A percentile compares a stretch with the other conserved stretches of the same genome.
These are phyloP conservation scores for Proterorhinus semilunaris DNA, from an alignment of 2,113 vertebrate genomes.

Conservation along the genomic window DNA sequence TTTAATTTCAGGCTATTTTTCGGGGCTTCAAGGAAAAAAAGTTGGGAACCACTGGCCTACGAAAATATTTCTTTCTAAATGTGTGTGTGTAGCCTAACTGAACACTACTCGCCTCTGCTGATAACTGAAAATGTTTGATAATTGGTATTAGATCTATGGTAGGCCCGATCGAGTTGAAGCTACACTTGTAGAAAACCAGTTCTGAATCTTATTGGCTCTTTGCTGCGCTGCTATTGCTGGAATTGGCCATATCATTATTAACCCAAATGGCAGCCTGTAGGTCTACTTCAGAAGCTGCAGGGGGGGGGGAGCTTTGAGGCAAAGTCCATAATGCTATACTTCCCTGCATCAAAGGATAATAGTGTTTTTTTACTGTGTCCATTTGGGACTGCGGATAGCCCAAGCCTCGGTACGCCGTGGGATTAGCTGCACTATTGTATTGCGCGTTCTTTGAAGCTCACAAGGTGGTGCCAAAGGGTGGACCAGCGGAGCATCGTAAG, in stretches of 20 bases:
- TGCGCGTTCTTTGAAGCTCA: conserved; percentile 63
- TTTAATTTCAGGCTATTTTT: no score
- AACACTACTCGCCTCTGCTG: no score
- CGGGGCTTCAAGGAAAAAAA: no score
- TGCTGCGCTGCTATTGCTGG: no score
- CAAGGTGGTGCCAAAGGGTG: conserved; percentile 65
- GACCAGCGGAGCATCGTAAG: conserved; percentile 53
- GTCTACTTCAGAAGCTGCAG: conserved; percentile 2
- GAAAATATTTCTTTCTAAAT: no score
- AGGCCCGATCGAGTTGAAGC: no score
- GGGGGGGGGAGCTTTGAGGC: conserved; percentile 17
- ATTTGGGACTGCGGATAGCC: conserved; percentile 38
- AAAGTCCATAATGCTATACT: conserved; percentile 23
- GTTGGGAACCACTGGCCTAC: no score
- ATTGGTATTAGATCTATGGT: no score
- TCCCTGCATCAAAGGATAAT: conserved; percentile 54
- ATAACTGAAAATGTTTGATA: no score
- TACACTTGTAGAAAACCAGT: no score
- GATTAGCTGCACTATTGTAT: conserved; percentile 58
- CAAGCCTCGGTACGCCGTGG: conserved; percentile 9
- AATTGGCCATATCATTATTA: not conserved
- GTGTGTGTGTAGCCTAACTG: no score
- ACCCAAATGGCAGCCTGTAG: conserved; percentile 2
- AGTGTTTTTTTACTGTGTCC: conserved; percentile 45
- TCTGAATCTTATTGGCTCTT: no score